Base-by-base conservation (phyloP, 1,140 invertebrate genomes). In the Bombus impatiens region DNA sequence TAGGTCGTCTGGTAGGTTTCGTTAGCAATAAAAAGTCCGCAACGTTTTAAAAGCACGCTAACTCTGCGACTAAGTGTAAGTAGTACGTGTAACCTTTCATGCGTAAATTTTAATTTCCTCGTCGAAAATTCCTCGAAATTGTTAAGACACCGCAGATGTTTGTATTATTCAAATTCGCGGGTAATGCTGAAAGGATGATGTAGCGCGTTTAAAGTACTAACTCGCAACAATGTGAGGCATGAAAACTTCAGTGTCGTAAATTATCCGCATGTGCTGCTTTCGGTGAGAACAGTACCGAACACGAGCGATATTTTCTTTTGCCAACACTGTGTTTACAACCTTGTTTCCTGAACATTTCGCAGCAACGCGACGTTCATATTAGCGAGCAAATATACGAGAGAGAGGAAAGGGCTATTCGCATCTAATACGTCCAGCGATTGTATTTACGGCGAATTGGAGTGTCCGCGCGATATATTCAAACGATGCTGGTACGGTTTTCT, bases 191-290 rank as follows among this genome's bases (percentile, higher is more conserved):
- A 44, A 13, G 28, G 35, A 70, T 18, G 44, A 37, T 4, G 67
- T 28, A 40, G 22, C 76, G 18, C 65, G 18, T 84, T 62, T 22
- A 62, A 59, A 37, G 13, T 35, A 70, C 32, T 47, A 70, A 57
- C 44, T 75, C 15, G 32, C 35, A 44, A 53, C 65, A 84, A 78
- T n/a, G 74, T 8, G n/a, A 62, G 59, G 35, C 37, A 78, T 57
- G 82, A 84, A 84, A 84, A 84, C 72, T 77, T 77, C n/a, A 40
- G 44, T 40, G 44, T 13, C 75, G 44, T 84, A 78, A 84, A 84
- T 84, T 78, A 32, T 53, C 13, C 35, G 72, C 35, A 25, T 25
- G 12, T 18, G 44, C 42, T 40, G 37, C 40, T 70, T 40, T 47
- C 10, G 65, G 15, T 3, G 57, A 44, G 72, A 77, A 37, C 32